These are phyloP conservation scores for Oncopodura yosiiana DNA, from an alignment of 1,140 invertebrate species.

Conservation along the genomic window DNA sequence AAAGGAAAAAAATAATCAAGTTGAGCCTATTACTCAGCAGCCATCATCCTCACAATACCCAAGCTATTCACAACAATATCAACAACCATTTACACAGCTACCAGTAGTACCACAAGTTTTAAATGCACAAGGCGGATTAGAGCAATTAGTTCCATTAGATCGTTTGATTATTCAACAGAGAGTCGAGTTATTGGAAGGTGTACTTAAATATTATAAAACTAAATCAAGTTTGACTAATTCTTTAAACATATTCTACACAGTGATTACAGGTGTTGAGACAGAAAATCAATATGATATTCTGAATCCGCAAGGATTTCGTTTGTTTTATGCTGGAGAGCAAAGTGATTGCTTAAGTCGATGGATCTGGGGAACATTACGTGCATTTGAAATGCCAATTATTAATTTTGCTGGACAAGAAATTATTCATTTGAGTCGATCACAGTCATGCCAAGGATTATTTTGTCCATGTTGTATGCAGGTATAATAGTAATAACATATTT, in stretches of 20 bases:
- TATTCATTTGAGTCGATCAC: neutral
- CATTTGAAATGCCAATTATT: conserved; percentile 4
- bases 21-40: too few species aligned
- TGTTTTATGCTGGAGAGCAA: conserved; percentile 16
- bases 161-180: neutral
- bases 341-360: neutral
- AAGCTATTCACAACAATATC: too few species aligned
- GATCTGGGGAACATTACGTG: neutral
- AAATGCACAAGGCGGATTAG: neutral
- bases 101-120: too few species aligned
- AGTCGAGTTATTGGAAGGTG: neutral
- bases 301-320: neutral
- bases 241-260: too few species aligned
- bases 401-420: conserved; percentile 7
- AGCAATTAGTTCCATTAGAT: neutral
- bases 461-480: too few species aligned
- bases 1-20: too few species aligned
- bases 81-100: too few species aligned
- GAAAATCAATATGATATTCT: conserved; percentile 11
- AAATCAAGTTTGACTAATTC: too few species aligned
- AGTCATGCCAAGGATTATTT: too few species aligned
- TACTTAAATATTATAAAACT: too few species aligned
- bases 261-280: conserved; percentile 9
- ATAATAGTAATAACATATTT: too few species aligned
- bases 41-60: too few species aligned